Percentiles rank a stretch among this genome's conserved stretches.
Evolutionary conservation across 2,888 invertebrate species (phyloP).

Genomic region (Disparrhopalites patrizii): DNA sequence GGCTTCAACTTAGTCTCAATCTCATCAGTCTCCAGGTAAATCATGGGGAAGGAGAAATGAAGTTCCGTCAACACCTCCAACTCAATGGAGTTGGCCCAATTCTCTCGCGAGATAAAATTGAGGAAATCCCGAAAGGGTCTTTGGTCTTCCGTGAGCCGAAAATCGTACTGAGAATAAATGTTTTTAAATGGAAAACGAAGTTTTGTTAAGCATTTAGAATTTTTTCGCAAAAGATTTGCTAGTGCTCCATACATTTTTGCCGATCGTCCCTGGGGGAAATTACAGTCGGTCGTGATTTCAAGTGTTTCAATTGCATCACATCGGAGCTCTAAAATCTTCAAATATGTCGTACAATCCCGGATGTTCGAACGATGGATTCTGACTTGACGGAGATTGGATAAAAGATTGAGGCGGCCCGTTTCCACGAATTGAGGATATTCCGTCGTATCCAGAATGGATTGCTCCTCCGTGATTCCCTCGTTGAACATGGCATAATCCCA

Average conservation of each 20-base stretch:
- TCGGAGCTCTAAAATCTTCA: slow-evolving; percentile 37
- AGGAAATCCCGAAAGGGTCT: slow-evolving; percentile 42
- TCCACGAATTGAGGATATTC: slow-evolving; percentile 31
- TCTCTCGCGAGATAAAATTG: slow-evolving; percentile 31
- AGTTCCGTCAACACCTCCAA: slow-evolving; percentile 30
- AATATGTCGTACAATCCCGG: slow-evolving; percentile 43
- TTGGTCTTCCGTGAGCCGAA: slow-evolving; percentile 43
- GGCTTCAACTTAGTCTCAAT: slow-evolving; percentile 40
- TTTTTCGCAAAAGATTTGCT: slow-evolving; percentile 29
- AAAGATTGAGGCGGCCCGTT: slow-evolving; percentile 30
- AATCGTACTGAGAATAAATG: slow-evolving; percentile 41
- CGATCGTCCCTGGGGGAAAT: slow-evolving; percentile 39
- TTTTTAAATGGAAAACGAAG: slow-evolving; percentile 43
- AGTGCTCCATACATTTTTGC: slow-evolving; percentile 38
- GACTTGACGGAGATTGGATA: slow-evolving; percentile 31
- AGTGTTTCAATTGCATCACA: slow-evolving; percentile 34
- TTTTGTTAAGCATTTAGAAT: slow-evolving; percentile 26
- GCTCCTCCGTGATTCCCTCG: slow-evolving; percentile 44
- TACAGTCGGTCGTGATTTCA: slow-evolving; percentile 45
- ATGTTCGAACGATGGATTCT: slow-evolving; percentile 43
- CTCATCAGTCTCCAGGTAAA: slow-evolving; percentile 40
- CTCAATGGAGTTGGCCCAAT: slow-evolving; percentile 34
- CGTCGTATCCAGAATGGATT: slow-evolving; percentile 35
- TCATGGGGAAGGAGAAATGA: slow-evolving; percentile 40
- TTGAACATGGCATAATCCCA: slow-evolving; percentile 40